Conservation (phyloP, 2,888 invertebrate species). For the Cheilosia urbana region DNA sequence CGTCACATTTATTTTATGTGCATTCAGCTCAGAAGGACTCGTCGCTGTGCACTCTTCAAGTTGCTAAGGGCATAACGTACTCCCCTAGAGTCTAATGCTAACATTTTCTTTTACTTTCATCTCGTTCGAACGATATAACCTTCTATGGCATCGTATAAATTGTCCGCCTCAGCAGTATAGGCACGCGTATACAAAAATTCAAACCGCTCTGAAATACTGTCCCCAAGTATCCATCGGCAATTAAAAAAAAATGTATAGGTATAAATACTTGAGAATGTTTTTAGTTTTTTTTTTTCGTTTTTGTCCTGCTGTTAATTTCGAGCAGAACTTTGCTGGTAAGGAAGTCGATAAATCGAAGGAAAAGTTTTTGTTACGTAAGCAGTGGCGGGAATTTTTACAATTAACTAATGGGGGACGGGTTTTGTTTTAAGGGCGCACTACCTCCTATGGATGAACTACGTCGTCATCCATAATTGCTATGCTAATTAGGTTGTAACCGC, state of each 20-base stretch:
- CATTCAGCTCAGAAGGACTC: conserved; percentile 3
- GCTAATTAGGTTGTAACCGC: no score
- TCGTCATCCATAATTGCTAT: no score
- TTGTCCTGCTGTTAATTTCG: neutral
- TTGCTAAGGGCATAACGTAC: neutral
- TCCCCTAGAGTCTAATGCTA: neutral
- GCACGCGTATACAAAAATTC: conserved; percentile 8
- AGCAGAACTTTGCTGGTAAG: neutral
- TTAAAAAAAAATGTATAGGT: conserved; percentile 40
- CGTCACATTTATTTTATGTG: conserved; percentile 51
- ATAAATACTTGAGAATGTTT: conserved; percentile 11
- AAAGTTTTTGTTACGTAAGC: conserved; percentile 16
- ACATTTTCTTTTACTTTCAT: neutral
- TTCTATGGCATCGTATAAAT: neutral
- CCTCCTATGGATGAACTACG: no score
- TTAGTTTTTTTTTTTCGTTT: conserved; percentile 3
- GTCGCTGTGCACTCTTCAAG: conserved; percentile 29
- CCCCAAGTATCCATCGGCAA: conserved; percentile 20
- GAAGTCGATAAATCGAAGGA: neutral
- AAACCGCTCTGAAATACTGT: conserved; percentile 20
- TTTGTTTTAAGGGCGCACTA: neutral
- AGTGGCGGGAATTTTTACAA: conserved; percentile 13
- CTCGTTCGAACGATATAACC: neutral
- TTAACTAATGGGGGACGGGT: neutral
- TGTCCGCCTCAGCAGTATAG: conserved; percentile 2